Evolutionary conservation across 2,888 invertebrate species (phyloP), one percentile per base, ranked within the genome.

Genomic region (Drosophila merina): DNA sequence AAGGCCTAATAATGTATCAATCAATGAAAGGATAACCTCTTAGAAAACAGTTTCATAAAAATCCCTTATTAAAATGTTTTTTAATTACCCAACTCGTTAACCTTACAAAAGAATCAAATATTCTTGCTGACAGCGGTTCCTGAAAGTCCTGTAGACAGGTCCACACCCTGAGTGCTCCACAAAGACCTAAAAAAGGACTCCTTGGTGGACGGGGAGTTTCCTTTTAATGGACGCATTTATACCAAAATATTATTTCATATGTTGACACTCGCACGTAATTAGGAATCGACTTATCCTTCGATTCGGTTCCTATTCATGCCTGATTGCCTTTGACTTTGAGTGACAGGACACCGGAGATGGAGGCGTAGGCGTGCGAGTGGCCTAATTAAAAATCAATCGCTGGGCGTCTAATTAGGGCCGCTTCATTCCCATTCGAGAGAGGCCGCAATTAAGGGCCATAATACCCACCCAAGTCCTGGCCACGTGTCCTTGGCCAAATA

Each of bases 261-360:
- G 87, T 82, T 82, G 88, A 82, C 88, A 86, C 87, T 88, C 86
- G 85, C 84, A 84, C 75, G 84, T 84, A 87, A 88, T 88, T 88
- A 86, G 81, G 66, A 72, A 54, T 63, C 63, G 64, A 54, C 66
- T 47, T 38, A 20, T 38, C 38, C 48, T 45, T 47, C 70, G 14
- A 55, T 58, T 14, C 8, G 57, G 47, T 55, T 57, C 54, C 14
- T 60, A 38, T 62, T 59, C 56, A 71, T n/a, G 77, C 64, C 66
- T 85, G 79, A 81, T 85, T 85, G 85, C 64, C 44, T 52, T 57
- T 20, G 69, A 69, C 69, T 71, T 76, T 78, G 69, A 60, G 69
- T 69, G 74, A 74, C 56, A 59, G 54, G 38, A 20, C 57, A 38
- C 56, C 63, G 12, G 36, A 36, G 36, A 1, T 1, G 0, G n/a